Conservation (phyloP, 2,113 vertebrate genomes). For the Ibidorhyncha struthersii region DNA sequence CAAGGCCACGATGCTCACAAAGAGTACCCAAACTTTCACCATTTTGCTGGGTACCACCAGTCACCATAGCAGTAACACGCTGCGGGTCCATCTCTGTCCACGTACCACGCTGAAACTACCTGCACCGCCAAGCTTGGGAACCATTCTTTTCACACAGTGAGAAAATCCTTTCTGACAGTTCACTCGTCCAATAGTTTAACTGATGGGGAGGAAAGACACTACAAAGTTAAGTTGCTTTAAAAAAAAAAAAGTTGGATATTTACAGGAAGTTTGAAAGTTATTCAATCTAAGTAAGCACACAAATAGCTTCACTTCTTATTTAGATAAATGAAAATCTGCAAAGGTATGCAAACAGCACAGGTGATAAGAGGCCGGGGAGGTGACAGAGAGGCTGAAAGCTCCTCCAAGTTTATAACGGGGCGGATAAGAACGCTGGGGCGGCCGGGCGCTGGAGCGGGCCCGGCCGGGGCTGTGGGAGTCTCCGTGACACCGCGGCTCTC, state of each 20-base stretch:
- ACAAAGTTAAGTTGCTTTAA: not conserved
- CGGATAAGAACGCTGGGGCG: not conserved
- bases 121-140: rapidly evolving
- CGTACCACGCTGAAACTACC: rapidly evolving
- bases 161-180: not conserved
- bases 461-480: not conserved
- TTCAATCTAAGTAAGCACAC: not conserved
- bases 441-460: too few species aligned
- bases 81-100: rapidly evolving
- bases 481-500: conserved; percentile 36
- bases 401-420: rapidly evolving
- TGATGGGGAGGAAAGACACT: not conserved
- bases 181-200: not conserved
- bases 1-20: not conserved
- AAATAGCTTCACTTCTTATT: not conserved
- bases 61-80: not conserved
- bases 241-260: not conserved
- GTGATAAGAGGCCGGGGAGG: not conserved
- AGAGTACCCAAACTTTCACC: not conserved
- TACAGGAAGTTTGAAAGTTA: not conserved
- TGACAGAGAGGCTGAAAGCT: not conserved
- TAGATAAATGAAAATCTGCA: not conserved
- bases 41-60: not conserved
- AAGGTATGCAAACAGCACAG: not conserved
- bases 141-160: rapidly evolving